Evolutionary conservation across 92 coral and sea anemone species (phyloP).

Genomic region (Bergia puertoricense): DNA sequence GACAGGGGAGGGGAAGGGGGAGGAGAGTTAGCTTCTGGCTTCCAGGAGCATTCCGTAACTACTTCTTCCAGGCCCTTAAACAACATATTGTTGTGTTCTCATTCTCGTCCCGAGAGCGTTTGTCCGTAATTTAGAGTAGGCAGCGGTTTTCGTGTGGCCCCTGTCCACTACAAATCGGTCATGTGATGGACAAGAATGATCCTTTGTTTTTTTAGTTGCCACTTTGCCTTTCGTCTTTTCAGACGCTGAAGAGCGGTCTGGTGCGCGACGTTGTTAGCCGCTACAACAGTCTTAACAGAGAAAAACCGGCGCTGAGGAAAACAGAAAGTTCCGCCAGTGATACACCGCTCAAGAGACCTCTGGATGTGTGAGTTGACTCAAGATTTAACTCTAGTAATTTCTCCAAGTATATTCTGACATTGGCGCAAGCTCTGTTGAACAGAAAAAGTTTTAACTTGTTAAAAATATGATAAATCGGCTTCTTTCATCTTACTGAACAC

Average conservation of each 20-base stretch:
- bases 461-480: not conserved
- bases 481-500: not conserved
- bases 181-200: not conserved
- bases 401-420: not conserved
- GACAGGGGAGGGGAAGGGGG: too few relatives aligned
- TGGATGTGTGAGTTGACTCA: constrained; percentile 4
- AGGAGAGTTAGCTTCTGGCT: too few relatives aligned
- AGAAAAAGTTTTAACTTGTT: too few relatives aligned
- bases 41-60: too few relatives aligned
- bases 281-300: constrained; percentile 38
- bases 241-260: constrained; percentile 34
- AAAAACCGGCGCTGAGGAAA: constrained; percentile 20
- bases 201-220: not conserved
- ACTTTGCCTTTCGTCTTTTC: not conserved
- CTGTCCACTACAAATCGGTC: too few relatives aligned
- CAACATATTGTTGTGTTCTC: too few relatives aligned
- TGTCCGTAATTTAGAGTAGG: too few relatives aligned
- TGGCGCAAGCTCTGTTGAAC: not conserved
- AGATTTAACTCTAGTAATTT: too few relatives aligned
- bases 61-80: too few relatives aligned
- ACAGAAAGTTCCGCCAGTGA: constrained; percentile 26
- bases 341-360: constrained; percentile 29
- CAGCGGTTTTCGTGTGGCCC: too few relatives aligned
- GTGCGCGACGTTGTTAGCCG: constrained; percentile 35
- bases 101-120: too few relatives aligned